Base-by-base conservation (phyloP, 1,140 invertebrate genomes). In the Leptinotarsa texana region DNA sequence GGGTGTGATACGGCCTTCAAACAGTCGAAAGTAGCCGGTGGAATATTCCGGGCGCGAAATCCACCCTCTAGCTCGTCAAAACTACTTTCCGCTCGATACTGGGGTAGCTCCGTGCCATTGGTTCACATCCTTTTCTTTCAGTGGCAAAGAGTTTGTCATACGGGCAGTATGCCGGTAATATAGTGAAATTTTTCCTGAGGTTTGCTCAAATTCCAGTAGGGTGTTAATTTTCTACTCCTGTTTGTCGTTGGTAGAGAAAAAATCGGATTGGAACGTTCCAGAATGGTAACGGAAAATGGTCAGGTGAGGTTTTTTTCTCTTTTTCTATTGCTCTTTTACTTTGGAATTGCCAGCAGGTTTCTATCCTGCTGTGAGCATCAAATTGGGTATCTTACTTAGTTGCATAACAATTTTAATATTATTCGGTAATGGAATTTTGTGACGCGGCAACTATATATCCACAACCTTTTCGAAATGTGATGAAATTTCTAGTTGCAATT, bases 281-380 rank as follows among this genome's bases (percentile, higher is more conserved):
- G 70, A 15, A 83, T 83, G 82, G 82, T 83, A n/a, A 83, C 82
- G 13, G 82, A 83, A 77, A 83, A 83, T 76, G 82, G 80, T 69
- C 82, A 82, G 82, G 82, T 83, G 78, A 78, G 78, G 48, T 33
- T 4, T 21, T n/a, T 27, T 22, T 42, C 8, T 42, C 33, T 11
- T 42, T 8, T 42, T 42, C 11, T 8, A 42, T 3, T 42, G 8
- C 33, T 42, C 33, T 11, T 42, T 0, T 42, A 3, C 33, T 42
- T 42, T 11, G 2, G 11, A 42, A 42, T 42, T 42, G 6, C 2
- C 8, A 42, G 33, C 33, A 42, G 33, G 33, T 3, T 42, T 0
- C 2, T 11, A 42, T 42, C 33, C 33, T 42, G 33, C 33, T 11
- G 4, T 42, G 8, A 42, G 11, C 5, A 42, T 33, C 6, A 33